Conservation (phyloP, 2,797 vertebrate species). For the Botia kubotai region DNA sequence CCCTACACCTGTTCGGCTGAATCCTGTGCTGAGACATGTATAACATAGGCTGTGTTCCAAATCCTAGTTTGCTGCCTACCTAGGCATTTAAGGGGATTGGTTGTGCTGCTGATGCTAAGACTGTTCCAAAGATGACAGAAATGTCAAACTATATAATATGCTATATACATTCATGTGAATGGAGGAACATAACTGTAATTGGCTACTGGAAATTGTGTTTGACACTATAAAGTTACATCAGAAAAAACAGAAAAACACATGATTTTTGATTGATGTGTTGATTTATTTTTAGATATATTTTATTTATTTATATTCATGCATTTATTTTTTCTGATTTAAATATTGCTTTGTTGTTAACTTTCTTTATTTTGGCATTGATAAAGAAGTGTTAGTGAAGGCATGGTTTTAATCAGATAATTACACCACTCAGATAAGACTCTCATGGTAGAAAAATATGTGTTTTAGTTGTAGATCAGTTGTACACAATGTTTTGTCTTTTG, state of each 20-base stretch:
- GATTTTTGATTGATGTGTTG: too few relatives aligned
- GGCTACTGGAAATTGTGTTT: background rate
- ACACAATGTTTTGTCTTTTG: background rate
- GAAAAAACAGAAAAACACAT: background rate
- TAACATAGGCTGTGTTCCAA: slow-evolving; percentile 33
- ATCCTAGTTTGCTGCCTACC: background rate
- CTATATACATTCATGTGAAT: too few relatives aligned
- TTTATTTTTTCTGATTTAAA: background rate
- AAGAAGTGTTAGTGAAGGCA: too few relatives aligned
- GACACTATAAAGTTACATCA: background rate
- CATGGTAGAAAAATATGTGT: too few relatives aligned
- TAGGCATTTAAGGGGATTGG: background rate
- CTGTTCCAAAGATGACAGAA: background rate
- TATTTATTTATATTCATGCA: background rate
- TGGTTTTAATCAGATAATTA: too few relatives aligned
- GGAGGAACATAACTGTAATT: too few relatives aligned
- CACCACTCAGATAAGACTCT: too few relatives aligned
- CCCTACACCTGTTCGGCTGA: slow-evolving; percentile 77
- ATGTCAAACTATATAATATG: background rate
- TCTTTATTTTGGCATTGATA: too few relatives aligned
- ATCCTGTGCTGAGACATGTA: slow-evolving; percentile 63
- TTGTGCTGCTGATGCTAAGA: background rate
- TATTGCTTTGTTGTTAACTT: background rate
- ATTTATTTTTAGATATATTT: too few relatives aligned
- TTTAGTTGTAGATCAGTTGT: background rate